Conservation (phyloP, 2,797 vertebrate genomes). For the Trachurus trachurus region DNA sequence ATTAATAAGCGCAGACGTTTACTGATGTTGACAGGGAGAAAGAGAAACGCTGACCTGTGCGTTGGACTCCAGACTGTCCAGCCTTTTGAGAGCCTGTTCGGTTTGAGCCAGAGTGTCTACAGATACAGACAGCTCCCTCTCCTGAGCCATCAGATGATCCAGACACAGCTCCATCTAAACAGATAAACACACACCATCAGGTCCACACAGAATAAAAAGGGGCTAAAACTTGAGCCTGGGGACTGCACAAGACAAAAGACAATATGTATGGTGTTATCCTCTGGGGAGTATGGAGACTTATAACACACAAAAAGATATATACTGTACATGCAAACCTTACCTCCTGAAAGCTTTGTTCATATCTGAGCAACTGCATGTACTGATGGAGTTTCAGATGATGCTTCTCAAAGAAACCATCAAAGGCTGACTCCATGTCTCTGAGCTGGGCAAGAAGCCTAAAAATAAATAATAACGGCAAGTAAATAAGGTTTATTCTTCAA, state of each 20-base stretch:
- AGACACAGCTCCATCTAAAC: slow-evolving; percentile 89
- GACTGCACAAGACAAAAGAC: not conserved
- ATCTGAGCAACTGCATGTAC: slow-evolving; percentile 93
- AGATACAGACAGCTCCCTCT: slow-evolving; percentile 84
- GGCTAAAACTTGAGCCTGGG: not conserved
- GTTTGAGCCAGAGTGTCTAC: slow-evolving; percentile 87
- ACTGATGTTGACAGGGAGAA: not conserved
- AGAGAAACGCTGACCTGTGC: slow-evolving; percentile 87
- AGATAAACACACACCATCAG: slow-evolving; percentile 18
- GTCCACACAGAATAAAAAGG: not conserved
- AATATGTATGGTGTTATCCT: not conserved
- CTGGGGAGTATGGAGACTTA: not conserved
- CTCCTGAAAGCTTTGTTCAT: slow-evolving; percentile 95
- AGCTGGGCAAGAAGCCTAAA: slow-evolving; percentile 93
- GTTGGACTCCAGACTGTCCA: slow-evolving; percentile 87
- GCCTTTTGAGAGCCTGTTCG: slow-evolving; percentile 88
- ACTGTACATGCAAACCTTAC: slow-evolving; percentile 70
- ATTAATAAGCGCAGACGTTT: not conserved
- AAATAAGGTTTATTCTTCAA: not conserved
- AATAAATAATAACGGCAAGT: slow-evolving; percentile 2
- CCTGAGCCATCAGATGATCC: slow-evolving; percentile 88
- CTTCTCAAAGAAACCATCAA: slow-evolving; percentile 99
- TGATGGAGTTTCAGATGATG: slow-evolving; percentile 97
- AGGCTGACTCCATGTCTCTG: slow-evolving; percentile 96
- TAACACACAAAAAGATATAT: slow-evolving; percentile 12